Conservation (phyloP, 1,140 invertebrate species). For the Drosophila grimshawi region DNA sequence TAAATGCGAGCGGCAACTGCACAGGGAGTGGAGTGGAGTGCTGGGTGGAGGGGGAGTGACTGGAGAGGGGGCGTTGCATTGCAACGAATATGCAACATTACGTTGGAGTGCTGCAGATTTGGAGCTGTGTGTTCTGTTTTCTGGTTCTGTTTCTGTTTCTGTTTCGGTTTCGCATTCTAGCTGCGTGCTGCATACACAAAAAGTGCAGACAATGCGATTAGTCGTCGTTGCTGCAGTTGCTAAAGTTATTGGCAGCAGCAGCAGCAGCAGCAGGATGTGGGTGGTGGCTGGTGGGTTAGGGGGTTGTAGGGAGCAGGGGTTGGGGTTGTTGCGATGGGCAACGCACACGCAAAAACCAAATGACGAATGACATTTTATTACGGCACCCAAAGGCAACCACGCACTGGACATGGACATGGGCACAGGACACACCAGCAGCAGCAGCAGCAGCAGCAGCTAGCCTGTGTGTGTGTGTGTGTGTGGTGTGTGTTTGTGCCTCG, state of each 20-base stretch:
- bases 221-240: constrained; percentile 70
- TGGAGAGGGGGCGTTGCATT: not conserved
- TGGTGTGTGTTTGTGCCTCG: constrained; percentile 32
- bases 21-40: constrained; percentile 39
- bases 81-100: constrained; percentile 9
- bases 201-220: constrained; percentile 83
- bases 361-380: constrained; percentile 83
- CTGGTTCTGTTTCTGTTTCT: constrained; percentile 33
- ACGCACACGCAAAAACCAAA: constrained; percentile 82
- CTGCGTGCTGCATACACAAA: constrained; percentile 80
- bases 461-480: constrained; percentile 14
- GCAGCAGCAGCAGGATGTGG: constrained; percentile 26
- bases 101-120: constrained; percentile 27
- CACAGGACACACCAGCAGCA: constrained; percentile 1
- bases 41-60: not conserved
- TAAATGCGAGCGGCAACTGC: constrained; percentile 77
- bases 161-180: constrained; percentile 63
- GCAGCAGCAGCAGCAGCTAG: constrained; percentile 1
- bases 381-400: constrained; percentile 74
- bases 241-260: constrained; percentile 59
- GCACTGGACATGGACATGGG: constrained; percentile 40
- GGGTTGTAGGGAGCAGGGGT: too few species aligned
- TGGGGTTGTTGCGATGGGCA: constrained; percentile 32
- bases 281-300: not conserved
- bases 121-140: constrained; percentile 45